Percentiles rank a stretch among this genome's conserved stretches.
These are phyloP conservation scores for Drosophila anomalata DNA, from an alignment of 2,888 invertebrate genomes.

Conservation along the genomic window DNA sequence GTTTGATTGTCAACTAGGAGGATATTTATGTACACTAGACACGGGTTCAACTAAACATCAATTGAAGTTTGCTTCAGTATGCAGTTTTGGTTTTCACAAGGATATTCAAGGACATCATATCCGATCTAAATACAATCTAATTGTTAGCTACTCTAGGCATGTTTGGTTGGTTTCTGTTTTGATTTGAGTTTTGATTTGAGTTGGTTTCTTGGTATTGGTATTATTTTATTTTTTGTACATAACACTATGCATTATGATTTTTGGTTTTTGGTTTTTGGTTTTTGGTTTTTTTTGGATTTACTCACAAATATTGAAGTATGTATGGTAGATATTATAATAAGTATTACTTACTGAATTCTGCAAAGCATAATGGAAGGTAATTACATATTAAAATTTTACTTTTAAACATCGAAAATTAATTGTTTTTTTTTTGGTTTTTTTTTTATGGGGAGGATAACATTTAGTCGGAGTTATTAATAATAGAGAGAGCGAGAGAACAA, in stretches of 20 bases:
- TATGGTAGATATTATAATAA: conserved; percentile 69
- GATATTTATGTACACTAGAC: conserved; percentile 34
- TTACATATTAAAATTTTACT: conserved; percentile 75
- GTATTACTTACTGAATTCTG: conserved; percentile 82
- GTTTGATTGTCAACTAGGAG: conserved; percentile 2
- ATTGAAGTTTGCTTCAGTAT: conserved; percentile 41
- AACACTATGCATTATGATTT: conserved; percentile 48
- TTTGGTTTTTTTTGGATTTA: conserved; percentile 72
- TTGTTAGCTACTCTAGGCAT: conserved; percentile 46
- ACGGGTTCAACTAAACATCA: conserved; percentile 45
- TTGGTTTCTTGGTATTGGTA: conserved; percentile 28
- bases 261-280: conserved; percentile 25
- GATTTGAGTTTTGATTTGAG: conserved; percentile 54
- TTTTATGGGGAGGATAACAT: conserved; percentile 48
- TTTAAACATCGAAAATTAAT: conserved; percentile 68
- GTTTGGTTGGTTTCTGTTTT: conserved; percentile 50
- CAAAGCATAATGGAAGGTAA: conserved; percentile 80
- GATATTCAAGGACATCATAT: conserved; percentile 14
- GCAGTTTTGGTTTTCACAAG: conserved; percentile 12
- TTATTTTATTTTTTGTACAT: conserved; percentile 41
- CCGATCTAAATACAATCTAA: conserved; percentile 46
- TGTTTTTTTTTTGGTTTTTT: neutral
- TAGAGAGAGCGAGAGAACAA: conserved; percentile 43
- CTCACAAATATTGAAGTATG: conserved; percentile 76
- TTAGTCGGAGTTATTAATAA: conserved; percentile 60